These are phyloP conservation scores for Bhutanitis thaidina DNA, from an alignment of 2,888 invertebrate species.

Conservation along the genomic window DNA sequence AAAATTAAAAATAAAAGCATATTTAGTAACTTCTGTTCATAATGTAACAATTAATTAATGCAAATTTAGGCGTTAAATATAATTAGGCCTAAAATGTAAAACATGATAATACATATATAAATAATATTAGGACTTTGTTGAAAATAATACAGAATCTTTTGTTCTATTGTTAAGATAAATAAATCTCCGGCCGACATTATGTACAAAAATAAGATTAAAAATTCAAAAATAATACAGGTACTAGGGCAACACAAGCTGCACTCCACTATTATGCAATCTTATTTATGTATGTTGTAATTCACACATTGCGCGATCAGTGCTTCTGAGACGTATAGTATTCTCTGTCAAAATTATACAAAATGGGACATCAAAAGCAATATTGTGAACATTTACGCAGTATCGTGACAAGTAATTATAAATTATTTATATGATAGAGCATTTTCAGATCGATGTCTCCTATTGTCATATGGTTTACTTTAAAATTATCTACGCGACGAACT, in stretches of 20 bases:
- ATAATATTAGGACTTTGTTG: no score
- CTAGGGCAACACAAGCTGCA: not conserved
- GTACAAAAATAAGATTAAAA: conserved; percentile 1
- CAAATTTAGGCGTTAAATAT: not conserved
- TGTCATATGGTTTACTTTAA: not conserved
- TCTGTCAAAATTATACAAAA: no score
- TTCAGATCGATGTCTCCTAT: conserved; percentile 14
- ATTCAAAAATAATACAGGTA: conserved; percentile 7
- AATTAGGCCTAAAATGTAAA: no score
- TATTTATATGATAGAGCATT: not conserved
- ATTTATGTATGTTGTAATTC: not conserved
- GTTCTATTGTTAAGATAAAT: no score
- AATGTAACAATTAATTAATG: not conserved
- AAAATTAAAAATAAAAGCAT: not conserved
- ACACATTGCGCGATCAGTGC: no score
- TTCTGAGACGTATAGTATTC: no score
- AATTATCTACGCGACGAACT: no score
- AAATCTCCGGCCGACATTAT: not conserved
- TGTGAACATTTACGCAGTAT: conserved; percentile 8
- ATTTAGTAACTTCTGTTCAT: not conserved
- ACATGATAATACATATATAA: no score
- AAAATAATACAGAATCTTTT: no score
- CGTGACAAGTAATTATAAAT: conserved; percentile 11
- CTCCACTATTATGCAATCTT: conserved; percentile 3
- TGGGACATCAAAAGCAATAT: not conserved